Conservation (phyloP, 2,797 vertebrate genomes). For the Lacerta bilineata region DNA sequence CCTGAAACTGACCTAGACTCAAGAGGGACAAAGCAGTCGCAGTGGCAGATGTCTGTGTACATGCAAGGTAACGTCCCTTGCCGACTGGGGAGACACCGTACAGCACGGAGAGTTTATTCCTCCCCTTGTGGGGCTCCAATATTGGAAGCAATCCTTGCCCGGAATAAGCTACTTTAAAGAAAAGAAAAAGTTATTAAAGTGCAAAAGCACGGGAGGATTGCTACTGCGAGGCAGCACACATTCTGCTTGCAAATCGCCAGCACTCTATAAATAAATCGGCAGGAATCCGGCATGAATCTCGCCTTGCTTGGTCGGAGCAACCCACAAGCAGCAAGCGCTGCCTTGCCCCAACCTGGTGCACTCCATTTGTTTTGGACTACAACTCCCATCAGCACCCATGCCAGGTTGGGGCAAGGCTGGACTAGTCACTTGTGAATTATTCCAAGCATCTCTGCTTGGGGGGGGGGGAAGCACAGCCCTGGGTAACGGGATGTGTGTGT, state of each 20-base stretch:
- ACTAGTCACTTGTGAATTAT: not conserved
- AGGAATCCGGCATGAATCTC: not conserved
- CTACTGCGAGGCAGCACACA: too few species aligned
- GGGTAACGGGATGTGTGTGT: not conserved
- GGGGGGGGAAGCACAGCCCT: not conserved
- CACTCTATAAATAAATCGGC: not conserved
- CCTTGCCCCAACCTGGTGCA: not conserved
- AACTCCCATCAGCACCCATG: not conserved
- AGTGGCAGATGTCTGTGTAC: too few species aligned
- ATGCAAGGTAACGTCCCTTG: too few species aligned
- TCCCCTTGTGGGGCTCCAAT: too few species aligned
- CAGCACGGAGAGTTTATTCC: too few species aligned
- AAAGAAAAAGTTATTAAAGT: not conserved
- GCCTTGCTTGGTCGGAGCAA: not conserved
- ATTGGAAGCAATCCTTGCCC: not conserved
- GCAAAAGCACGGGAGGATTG: not conserved
- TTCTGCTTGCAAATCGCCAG: not conserved
- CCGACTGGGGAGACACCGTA: too few species aligned
- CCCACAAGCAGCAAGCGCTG: not conserved
- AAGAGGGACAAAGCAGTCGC: too few species aligned
- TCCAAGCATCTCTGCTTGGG: not conserved
- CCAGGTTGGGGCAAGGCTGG: not conserved
- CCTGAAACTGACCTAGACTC: too few species aligned
- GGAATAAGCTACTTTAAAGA: not conserved
- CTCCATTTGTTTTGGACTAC: not conserved